Evolutionary conservation across 2,888 invertebrate species (phyloP), one percentile per base, ranked within the genome.

Genomic region (Stegophylla sp.): DNA sequence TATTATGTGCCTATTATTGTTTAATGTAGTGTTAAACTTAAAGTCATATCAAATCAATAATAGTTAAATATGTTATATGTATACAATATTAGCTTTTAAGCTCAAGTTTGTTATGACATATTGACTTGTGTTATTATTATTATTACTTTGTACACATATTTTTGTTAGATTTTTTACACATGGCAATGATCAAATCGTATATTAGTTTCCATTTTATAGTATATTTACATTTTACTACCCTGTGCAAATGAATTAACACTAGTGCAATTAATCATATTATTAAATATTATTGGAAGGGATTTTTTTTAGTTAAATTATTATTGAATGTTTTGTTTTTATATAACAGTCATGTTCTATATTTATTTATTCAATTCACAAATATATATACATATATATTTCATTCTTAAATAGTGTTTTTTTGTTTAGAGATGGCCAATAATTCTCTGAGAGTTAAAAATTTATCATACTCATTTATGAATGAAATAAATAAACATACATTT

Each of bases 181-280:
- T 53, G 77, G 67, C 77, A 59, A 67, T 67, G 77, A 77, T 77
- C 77, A 77, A 77, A 77, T 77, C 66, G 5, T 71, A 69, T 45
- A 48, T 77, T 71, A 79, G 45, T 28, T 69, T 71, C 69, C 45
- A 59, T 51, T 61, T 56, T 45, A 71, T n/a, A n/a, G n/a, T n/a
- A n/a, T n/a, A n/a, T n/a, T n/a, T 71, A 79, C 45, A 59, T 51
- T 61, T 56, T 45, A 71, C 48, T 23, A 79, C 45, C 9, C n/a
- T 71, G 69, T 61, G 67, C 69, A 79, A 79, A 61, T 61, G 48
- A 23, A 61, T 79, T 79, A 56, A 79, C 59, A 59, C 20, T 61
- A 71, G 61, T 79, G 69, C 61, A 71, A 79, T 79, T 48, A 61
- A 79, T 71, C 48, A 59, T 69, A 34, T 59, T 56, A 66, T 71